Base-by-base conservation (phyloP, 2,113 vertebrate species). In the Mirounga angustirostris region DNA sequence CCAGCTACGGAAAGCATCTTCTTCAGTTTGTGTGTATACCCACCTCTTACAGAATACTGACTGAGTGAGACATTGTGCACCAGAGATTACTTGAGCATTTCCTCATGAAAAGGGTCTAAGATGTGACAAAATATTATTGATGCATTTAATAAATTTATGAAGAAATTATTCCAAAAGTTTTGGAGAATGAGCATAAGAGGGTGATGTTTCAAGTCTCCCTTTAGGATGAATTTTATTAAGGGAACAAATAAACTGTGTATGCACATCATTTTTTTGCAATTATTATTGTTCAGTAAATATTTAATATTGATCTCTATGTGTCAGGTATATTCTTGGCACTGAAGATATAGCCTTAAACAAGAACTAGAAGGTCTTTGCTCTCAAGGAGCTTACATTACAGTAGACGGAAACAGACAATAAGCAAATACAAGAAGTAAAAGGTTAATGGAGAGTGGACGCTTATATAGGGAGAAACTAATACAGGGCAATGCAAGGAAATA, bases 271-370 rank as follows among this genome's bases (percentile, higher is more conserved):
- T 74, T 86, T 94, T 92, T 80, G 26, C 36, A 94, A 80, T 73
- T 80, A 58, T 95, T 91, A 71, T 65, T 94, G 74, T 65, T 95
- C 28, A 26, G 6, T 63, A 89, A 93, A 82, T 95, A 94, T 89
- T 73, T 94, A 76, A 46, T 59, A 94, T 76, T 95, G 15, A 84
- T 43, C 63, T 93, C 5, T 86, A 65, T 89, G 30, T 76, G 65
- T 24, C 71, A 84, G 13, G 24, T 85, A 89, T 92, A 92, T 76
- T 85, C 13, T 79, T 92, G 52, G 30, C 30, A 81, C 19, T 92
- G 43, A 61, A 59, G 16, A 92, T 82, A 71, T 1, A 86, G n/a
- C 9, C 63, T 19, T 85, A 74, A 89, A 71, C n/a, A 81, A 92
- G n/a, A 97, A 69, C 82, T 22, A 65, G 56, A 84, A 76, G 59